Conservation (phyloP, 2,888 invertebrate genomes). For the Andrena dorsata region DNA sequence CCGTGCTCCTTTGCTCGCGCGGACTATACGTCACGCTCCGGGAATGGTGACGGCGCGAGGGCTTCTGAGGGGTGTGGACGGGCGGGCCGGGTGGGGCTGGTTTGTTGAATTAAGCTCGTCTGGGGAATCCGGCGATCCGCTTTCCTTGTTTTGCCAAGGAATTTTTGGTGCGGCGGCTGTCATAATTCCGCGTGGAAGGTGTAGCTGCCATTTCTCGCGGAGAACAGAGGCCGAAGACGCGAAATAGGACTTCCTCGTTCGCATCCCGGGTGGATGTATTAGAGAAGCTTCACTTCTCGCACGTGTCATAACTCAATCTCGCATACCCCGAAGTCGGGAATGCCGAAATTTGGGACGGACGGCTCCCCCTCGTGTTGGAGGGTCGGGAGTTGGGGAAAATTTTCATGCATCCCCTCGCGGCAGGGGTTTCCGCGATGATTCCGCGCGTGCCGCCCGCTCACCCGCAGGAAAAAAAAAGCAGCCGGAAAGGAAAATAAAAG, state of each 20-base stretch:
- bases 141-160: not conserved
- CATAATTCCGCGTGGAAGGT: not conserved
- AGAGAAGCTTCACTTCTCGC: too few relatives aligned
- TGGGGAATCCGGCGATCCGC: conserved; percentile 48
- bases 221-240: too few relatives aligned
- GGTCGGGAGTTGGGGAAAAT: conserved; percentile 10
- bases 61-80: not conserved
- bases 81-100: not conserved
- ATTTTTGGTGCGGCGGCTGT: not conserved
- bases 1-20: conserved; percentile 53
- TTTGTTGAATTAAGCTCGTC: conserved; percentile 28
- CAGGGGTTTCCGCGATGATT: conserved; percentile 9
- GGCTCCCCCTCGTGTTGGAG: not conserved
- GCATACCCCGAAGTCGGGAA: not conserved
- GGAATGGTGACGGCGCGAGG: conserved; percentile 11
- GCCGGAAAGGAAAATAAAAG: conserved; percentile 37
- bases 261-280: too few relatives aligned
- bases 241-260: too few relatives aligned
- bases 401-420: conserved; percentile 9
- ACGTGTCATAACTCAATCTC: not conserved
- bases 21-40: conserved; percentile 20
- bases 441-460: conserved; percentile 34
- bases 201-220: not conserved
- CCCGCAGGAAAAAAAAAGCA: conserved; percentile 27
- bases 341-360: not conserved